Base-by-base conservation (phyloP, 2,888 invertebrate genomes). In the Nezara viridula region DNA sequence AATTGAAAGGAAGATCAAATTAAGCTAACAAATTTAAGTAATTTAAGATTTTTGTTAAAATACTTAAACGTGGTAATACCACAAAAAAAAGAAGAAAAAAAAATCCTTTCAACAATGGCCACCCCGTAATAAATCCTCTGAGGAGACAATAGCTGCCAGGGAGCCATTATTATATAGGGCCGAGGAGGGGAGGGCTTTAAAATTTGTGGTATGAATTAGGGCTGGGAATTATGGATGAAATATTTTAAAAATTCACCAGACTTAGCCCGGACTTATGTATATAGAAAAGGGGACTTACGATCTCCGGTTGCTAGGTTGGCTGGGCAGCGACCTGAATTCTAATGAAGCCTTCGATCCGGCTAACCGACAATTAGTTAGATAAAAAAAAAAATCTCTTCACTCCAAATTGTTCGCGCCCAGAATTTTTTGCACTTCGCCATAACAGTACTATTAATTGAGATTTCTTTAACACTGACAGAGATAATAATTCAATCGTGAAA, bases 231-330 rank as follows among this genome's bases (percentile, higher is more conserved):
- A 77, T 77, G 77, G 37, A 44, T 37, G 77, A 77, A 77, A 44
- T 77, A 77, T 77, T 37, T 77, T 40, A 21, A 77, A 77, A 77
- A 77, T 77, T 77, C 77, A 40, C 40, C 37, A 24, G 77, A 77
- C 77, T 44, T 77, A 24, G 40, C 12, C 77, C 21, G 77, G 77
- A 44, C 44, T 77, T 77, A 77, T 77, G 77, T 77, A 77, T 44
- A 77, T 77, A 37, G 77, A 77, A 77, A 44, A 44, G 77, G 77
- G 77, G 77, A 77, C 60, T 40, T 77, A 77, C 19, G 37, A 73
- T 73, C 32, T 37, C 21, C 32, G 40, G 77, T 44, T 40, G 77
- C 77, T 77, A 77, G 77, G 21, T 40, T 40, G 16, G 40, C 5
- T 5, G 37, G 44, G 6, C 6, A 21, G n/a, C 40, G 40, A 40